Evolutionary conservation across 2,888 invertebrate species (phyloP).

Genomic region (Xylophagus ater): DNA sequence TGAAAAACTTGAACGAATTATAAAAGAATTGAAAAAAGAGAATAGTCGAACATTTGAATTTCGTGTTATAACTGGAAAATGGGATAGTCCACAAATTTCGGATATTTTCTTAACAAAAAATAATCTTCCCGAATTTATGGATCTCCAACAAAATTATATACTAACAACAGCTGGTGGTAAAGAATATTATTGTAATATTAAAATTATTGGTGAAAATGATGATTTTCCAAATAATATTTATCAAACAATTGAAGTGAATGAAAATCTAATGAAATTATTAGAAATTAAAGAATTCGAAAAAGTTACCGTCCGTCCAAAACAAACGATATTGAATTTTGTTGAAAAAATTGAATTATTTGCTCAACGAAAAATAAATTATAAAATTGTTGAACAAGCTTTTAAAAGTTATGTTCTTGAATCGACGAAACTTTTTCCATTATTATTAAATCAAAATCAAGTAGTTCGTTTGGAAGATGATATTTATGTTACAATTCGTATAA

Average conservation of each 20-base stretch:
- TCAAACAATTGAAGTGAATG: conserved; percentile 35
- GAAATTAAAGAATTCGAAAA: conserved; percentile 33
- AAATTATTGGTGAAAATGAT: conserved; percentile 24
- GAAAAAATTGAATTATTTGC: conserved; percentile 38
- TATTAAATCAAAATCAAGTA: conserved; percentile 37
- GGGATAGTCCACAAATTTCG: conserved; percentile 33
- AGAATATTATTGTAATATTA: conserved; percentile 23
- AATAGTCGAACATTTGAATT: conserved; percentile 31
- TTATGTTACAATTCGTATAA: conserved; percentile 32
- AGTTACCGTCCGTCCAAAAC: conserved; percentile 31
- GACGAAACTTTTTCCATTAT: conserved; percentile 28
- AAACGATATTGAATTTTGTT: conserved; percentile 34
- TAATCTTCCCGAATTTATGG: conserved; percentile 35
- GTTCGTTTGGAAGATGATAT: conserved; percentile 33
- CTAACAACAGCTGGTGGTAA: conserved; percentile 24
- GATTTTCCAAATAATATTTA: conserved; percentile 31
- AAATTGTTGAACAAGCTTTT: conserved; percentile 36
- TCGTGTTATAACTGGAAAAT: conserved; percentile 32
- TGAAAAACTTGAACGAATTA: conserved; percentile 33
- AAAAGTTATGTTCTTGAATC: conserved; percentile 34
- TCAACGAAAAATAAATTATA: conserved; percentile 33
- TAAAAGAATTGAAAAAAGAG: conserved; percentile 31
- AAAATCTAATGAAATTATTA: conserved; percentile 33
- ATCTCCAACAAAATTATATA: conserved; percentile 31
- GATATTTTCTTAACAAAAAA: conserved; percentile 33